A percentile compares a stretch with the other conserved stretches of the same genome.
phyloP scores from a whole-genome alignment of 2,888 invertebrate species.

The Eilema caniola region DNA sequence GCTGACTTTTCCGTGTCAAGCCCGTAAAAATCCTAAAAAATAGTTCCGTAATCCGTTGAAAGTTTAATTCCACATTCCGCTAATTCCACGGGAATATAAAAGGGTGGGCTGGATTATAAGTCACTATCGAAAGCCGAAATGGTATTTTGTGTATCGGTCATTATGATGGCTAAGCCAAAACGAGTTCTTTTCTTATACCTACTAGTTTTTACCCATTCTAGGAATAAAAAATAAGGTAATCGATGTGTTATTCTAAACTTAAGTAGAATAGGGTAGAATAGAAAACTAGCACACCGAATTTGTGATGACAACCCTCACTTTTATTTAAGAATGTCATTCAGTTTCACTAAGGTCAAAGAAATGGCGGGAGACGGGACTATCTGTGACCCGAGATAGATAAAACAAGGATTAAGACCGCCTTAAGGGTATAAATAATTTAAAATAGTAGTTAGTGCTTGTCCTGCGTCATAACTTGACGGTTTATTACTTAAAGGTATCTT shows the following conservation, averaged over 20 bases:
- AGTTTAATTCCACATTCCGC: too few species aligned
- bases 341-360: background rate
- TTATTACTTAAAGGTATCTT: too few species aligned
- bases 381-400: background rate
- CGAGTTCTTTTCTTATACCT: background rate
- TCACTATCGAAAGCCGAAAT: conserved; percentile 1
- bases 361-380: background rate
- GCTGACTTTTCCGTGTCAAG: too few species aligned
- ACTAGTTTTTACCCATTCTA: too few species aligned
- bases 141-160: background rate
- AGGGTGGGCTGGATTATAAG: background rate
- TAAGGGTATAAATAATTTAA: background rate
- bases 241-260: too few species aligned
- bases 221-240: too few species aligned
- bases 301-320: background rate
- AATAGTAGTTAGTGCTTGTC: background rate
- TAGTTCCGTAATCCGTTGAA: too few species aligned
- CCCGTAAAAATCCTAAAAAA: too few species aligned
- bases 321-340: conserved; percentile 1
- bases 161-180: background rate
- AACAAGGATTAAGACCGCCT: background rate
- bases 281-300: background rate
- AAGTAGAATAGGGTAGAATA: background rate
- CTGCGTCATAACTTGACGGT: background rate
- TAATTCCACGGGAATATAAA: too few species aligned